Conservation (phyloP, 2,113 vertebrate species). For the Eubucco bourcierii region DNA sequence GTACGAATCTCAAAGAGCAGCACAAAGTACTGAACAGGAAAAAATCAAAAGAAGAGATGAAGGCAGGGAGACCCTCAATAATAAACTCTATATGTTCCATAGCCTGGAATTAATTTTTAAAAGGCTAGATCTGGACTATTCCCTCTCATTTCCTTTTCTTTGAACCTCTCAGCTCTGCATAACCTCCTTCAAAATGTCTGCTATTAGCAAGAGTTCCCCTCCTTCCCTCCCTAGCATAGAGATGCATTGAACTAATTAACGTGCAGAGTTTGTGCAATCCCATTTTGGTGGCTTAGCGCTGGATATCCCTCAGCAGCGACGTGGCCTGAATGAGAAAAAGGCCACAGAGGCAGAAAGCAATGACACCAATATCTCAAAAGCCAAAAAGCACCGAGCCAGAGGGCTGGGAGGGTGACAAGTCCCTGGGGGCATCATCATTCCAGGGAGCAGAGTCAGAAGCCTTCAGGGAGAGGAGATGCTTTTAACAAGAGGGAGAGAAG, state of each 20-base stretch:
- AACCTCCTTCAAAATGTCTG: constrained; percentile 13
- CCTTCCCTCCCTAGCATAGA: neutral
- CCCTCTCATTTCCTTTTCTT: neutral
- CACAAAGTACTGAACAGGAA: neutral
- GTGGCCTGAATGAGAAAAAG: constrained; percentile 32
- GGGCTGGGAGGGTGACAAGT: neutral
- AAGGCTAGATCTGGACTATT: neutral
- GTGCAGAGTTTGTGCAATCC: constrained; percentile 45
- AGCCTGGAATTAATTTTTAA: neutral
- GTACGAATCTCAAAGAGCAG: neutral
- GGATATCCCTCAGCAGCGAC: neutral
- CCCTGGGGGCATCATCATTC: neutral
- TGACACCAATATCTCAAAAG: neutral
- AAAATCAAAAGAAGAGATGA: neutral
- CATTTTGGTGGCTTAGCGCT: constrained; percentile 48
- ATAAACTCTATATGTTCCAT: neutral
- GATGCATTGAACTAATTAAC: constrained; percentile 47
- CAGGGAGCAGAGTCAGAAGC: neutral
- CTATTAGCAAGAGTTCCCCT: constrained; percentile 8
- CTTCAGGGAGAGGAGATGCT: neutral
- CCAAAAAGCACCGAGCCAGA: neutral
- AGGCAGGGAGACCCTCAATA: neutral
- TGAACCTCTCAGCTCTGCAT: constrained; percentile 11
- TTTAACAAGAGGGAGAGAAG: neutral
- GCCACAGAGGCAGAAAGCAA: neutral